Evolutionary conservation across 2,797 vertebrate species (phyloP).

Genomic region (Oreochromis grahami): DNA sequence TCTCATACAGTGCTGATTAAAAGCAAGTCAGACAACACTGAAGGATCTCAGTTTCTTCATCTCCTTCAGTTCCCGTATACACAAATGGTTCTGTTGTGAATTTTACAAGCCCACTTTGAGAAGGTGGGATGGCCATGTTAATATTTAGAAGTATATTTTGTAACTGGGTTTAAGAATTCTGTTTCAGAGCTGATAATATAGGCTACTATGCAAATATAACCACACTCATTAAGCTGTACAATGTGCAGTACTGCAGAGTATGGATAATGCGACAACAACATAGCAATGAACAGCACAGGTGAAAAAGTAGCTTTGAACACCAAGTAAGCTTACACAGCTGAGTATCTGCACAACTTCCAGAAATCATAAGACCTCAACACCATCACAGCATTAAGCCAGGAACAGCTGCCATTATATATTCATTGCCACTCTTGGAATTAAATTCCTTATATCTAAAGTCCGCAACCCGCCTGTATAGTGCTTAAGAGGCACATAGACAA

Average conservation of each 20-base stretch:
- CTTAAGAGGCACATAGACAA: neutral
- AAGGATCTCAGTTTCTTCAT: neutral
- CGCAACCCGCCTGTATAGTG: rapidly evolving
- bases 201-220: neutral
- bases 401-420: neutral
- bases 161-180: neutral
- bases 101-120: neutral
- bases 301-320: neutral
- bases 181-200: neutral
- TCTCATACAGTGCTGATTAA: neutral
- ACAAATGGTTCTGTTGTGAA: neutral
- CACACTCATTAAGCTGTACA: neutral
- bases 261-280: neutral
- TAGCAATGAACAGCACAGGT: neutral
- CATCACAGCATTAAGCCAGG: rapidly evolving
- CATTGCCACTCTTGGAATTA: neutral
- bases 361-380: neutral
- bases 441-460: neutral
- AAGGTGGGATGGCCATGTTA: neutral
- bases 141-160: neutral
- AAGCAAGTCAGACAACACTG: rapidly evolving
- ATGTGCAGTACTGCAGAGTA: neutral
- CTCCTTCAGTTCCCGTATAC: rapidly evolving
- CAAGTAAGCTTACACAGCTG: neutral
- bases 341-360: neutral